Conservation (phyloP, 2,888 invertebrate species). For the Coecobrya sp. region DNA sequence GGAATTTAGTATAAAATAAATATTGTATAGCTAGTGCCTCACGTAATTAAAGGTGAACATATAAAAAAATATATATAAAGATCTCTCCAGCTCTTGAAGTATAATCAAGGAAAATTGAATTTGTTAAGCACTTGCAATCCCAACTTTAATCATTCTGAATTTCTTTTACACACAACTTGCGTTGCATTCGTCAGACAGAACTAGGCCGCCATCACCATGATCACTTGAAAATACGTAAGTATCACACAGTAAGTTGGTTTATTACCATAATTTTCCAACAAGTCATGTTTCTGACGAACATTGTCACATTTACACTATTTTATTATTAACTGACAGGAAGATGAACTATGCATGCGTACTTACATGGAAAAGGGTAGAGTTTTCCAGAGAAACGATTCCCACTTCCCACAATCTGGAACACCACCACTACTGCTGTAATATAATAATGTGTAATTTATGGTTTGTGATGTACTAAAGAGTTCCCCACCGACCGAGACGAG, state of each 20-base stretch:
- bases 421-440: background rate
- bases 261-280: conserved; percentile 37
- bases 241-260: conserved; percentile 24
- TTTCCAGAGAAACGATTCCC: background rate
- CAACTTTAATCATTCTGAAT: background rate
- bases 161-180: background rate
- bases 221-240: conserved; percentile 3
- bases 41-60: too few species aligned
- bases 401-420: conserved; percentile 26
- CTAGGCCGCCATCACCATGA: background rate
- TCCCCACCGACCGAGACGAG: conserved; percentile 14
- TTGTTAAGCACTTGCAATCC: background rate
- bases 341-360: background rate
- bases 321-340: background rate
- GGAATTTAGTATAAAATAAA: too few species aligned
- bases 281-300: background rate
- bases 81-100: background rate
- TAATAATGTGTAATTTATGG: conserved; percentile 49
- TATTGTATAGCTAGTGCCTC: too few species aligned
- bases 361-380: background rate
- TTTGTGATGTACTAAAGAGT: conserved; percentile 34
- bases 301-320: background rate
- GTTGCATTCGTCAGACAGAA: background rate
- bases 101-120: background rate
- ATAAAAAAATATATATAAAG: too few species aligned